These are phyloP conservation scores for Psammodynastes pulverulentus DNA, from an alignment of 2,113 vertebrate genomes.

Conservation along the genomic window DNA sequence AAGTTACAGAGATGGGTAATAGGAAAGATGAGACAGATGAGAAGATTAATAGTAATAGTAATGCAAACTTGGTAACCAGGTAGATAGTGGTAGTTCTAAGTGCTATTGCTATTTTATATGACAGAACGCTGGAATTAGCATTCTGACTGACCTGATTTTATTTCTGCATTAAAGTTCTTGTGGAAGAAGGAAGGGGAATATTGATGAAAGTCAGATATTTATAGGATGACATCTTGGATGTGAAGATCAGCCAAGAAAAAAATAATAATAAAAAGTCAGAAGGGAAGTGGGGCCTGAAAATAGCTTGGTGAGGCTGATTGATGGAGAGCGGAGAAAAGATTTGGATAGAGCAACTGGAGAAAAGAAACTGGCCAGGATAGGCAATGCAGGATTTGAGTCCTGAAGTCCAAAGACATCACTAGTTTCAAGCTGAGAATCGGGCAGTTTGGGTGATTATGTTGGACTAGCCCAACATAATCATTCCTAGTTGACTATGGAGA, in stretches of 20 bases:
- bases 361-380: background rate
- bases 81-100: too few relatives aligned
- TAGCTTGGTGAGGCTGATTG: background rate
- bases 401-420: background rate
- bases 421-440: background rate
- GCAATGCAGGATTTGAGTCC: background rate
- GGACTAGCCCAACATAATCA: background rate
- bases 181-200: slow-evolving; percentile 6
- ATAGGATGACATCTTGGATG: background rate
- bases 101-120: background rate
- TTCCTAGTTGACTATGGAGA: background rate
- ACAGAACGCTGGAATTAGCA: background rate
- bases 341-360: background rate
- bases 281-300: background rate
- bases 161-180: slow-evolving; percentile 14
- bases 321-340: background rate
- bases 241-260: background rate
- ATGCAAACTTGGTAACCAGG: too few relatives aligned
- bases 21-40: too few relatives aligned
- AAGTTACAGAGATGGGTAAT: too few relatives aligned
- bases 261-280: background rate
- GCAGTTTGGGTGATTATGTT: background rate
- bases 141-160: slow-evolving; percentile 5
- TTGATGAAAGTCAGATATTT: slow-evolving; percentile 17
- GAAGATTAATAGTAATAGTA: too few relatives aligned